These are phyloP conservation scores for Stichopus chloronotus DNA, from an alignment of 35 echinoderm and acorn worm species.

Conservation along the genomic window DNA sequence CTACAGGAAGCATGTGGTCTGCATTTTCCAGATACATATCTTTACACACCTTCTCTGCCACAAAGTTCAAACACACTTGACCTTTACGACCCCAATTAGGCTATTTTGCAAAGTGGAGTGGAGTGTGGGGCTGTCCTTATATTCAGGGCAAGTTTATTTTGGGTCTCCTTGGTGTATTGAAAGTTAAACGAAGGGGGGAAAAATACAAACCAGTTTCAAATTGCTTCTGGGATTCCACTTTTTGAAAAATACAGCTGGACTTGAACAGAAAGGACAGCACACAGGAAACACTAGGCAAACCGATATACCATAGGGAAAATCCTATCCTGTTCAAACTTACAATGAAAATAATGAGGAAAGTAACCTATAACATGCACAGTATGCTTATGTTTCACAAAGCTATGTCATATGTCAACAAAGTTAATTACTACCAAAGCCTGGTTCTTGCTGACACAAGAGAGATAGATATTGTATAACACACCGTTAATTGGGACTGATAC, in stretches of 20 bases:
- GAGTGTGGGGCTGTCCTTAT: background rate
- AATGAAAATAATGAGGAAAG: too few relatives aligned
- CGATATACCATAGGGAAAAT: background rate
- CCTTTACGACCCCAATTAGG: slow-evolving; percentile 23
- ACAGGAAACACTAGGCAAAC: background rate
- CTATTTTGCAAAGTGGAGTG: background rate
- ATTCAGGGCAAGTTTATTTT: slow-evolving; percentile 30
- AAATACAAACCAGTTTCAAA: slow-evolving; percentile 34
- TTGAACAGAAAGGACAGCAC: background rate
- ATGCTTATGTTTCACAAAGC: too few relatives aligned
- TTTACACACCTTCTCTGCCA: background rate
- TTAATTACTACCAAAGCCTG: too few relatives aligned
- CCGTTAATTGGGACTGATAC: too few relatives aligned
- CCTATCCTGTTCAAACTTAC: background rate
- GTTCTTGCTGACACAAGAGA: too few relatives aligned
- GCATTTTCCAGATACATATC: background rate
- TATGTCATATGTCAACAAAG: too few relatives aligned
- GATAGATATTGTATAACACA: too few relatives aligned
- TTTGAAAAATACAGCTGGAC: background rate
- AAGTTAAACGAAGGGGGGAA: slow-evolving; percentile 32
- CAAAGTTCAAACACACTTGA: slow-evolving; percentile 6
- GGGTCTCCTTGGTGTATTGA: slow-evolving; percentile 33
- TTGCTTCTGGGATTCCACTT: slow-evolving; percentile 29
- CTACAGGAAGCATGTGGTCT: background rate
- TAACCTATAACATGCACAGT: too few relatives aligned